Evolutionary conservation across 2,888 invertebrate species (phyloP), one percentile per base, ranked within the genome.

Genomic region (Venusia cambrica): DNA sequence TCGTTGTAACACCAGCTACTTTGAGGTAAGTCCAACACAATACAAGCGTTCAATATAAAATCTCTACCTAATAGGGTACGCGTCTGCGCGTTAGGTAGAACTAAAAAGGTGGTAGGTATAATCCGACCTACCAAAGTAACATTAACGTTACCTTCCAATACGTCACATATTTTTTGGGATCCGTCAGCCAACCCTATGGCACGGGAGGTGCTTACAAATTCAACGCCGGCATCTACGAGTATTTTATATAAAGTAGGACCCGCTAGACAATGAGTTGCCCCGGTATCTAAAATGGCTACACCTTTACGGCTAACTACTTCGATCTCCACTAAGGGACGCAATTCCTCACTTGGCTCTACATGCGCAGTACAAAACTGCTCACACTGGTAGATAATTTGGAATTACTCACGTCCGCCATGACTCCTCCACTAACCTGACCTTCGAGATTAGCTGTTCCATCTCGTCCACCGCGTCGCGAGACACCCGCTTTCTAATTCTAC

Each of bases 21-120:
- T 16, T 6, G n/a, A 5, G 20, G 30, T 22, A 30, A 30, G 11
- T 30, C 11, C 22, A 22, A 16, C 30, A 30, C 5, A 8, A 30
- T 30, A 15, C 16, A 11, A 3, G 21, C 30, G 1, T 22, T 10
- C 9, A 18, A 10, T 6, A 27, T 20, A 29, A 29, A 29, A 19
- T 31, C 31, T 10, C 20, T 29, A 20, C 20, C 29, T 20, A 29
- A 5, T 2, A 29, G 9, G 2, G 29, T 29, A 2, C 28, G 12
- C 7, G 12, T n/a, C n/a, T n/a, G n/a, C n/a, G n/a, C n/a, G n/a
- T n/a, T n/a, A n/a, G n/a, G n/a, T n/a, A n/a, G n/a, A n/a, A n/a
- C n/a, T n/a, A n/a, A n/a, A n/a, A n/a, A n/a, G n/a, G n/a, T n/a
- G n/a, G n/a, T n/a, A n/a, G n/a, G n/a, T n/a, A n/a, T n/a, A n/a